Base-by-base conservation (phyloP, 1,140 invertebrate genomes). In the Solenopsis invicta region DNA sequence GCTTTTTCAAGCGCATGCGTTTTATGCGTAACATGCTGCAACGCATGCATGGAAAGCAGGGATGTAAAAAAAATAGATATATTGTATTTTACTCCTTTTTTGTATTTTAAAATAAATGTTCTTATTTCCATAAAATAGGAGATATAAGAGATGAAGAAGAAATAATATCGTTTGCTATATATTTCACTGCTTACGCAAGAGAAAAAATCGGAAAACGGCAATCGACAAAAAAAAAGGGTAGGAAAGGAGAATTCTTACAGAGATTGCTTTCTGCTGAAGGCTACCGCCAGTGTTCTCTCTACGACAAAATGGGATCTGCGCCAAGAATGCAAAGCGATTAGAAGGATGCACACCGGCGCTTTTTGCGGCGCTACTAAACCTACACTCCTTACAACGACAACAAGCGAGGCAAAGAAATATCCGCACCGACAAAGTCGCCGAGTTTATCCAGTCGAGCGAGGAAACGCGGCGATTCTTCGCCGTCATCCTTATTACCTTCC, bases 241-340 rank as follows among this genome's bases (percentile, higher is more conserved):
- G 24, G 12, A 78, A 78, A 78, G 64, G 18, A 50, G 75, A 78
- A 66, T 66, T n/a, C 34, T 37, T 45, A n/a, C 48, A 69, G n/a
- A 41, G 13, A 80, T 80, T 69, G 77, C 16, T 54, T 52, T 80
- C 62, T 45, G 34, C 9, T 80, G 29, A 59, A 61, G 37, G 48
- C 12, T 41, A 41, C 24, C 13, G 24, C 48, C 29, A 34, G 24
- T 50, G 18, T 59, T 48, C 52, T n/a, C 34, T 62, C 29, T 67
- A 80, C 45, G 48, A 80, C 34, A 80, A 75, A 88, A 48, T 54
- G 37, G 52, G 80, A 88, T 69, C 37, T 59, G 56, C 52, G 24
- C 34, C 24, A 84, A 74, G 74, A 89, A 89, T 78, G 66, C 66
- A 86, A 86, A 72, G 77, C 78, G 76, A 77, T 89, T 88, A 78